Evolutionary conservation across 1,140 invertebrate species (phyloP).

Genomic region (Zaprionus vittiger): DNA sequence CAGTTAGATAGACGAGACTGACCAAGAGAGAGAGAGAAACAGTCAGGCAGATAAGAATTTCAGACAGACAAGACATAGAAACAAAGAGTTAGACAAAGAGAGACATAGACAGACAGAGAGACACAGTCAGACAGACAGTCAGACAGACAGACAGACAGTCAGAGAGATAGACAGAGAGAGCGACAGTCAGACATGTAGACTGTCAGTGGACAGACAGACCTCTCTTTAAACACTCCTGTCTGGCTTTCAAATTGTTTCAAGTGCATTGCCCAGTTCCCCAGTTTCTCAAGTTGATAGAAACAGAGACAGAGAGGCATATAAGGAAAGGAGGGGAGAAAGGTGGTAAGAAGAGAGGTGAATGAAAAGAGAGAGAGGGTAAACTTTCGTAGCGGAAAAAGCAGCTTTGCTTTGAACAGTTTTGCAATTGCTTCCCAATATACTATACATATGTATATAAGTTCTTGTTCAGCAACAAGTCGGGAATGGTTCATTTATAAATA

Average conservation of each 20-base stretch:
- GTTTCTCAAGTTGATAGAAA: background rate
- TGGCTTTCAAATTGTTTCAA: conserved; percentile 7
- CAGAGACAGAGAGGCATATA: background rate
- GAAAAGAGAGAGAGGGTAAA: background rate
- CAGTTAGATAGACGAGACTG: no score
- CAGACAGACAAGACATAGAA: background rate
- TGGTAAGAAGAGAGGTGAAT: background rate
- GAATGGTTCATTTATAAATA: background rate
- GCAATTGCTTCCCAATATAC: no score
- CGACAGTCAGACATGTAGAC: background rate
- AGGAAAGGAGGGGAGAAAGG: background rate
- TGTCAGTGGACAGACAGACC: background rate
- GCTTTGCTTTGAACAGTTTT: background rate
- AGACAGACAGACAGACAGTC: background rate
- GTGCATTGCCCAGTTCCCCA: conserved; percentile 4
- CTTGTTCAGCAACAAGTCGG: background rate
- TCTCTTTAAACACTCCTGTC: conserved; percentile 1
- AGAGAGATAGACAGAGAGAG: background rate
- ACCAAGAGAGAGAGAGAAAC: no score
- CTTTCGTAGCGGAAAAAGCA: background rate
- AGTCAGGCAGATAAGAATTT: background rate
- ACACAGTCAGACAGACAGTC: background rate
- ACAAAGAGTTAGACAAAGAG: no score
- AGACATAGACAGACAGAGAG: background rate
- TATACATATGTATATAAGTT: background rate